Conservation (phyloP, 2,888 invertebrate species). For the Stenchaetothrips biformis region DNA sequence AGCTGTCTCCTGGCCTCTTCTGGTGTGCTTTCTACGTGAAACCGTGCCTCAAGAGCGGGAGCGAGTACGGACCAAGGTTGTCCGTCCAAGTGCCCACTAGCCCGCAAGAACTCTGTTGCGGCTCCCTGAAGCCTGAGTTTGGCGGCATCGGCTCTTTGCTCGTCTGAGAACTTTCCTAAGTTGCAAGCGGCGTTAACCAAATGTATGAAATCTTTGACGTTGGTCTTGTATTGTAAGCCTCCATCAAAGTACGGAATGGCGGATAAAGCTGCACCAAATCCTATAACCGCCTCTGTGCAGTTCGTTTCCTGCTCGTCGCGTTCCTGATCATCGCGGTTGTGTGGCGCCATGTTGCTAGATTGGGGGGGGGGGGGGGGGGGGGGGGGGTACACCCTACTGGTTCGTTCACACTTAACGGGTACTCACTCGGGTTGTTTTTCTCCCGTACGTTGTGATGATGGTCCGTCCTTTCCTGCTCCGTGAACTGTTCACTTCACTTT, state of each 20-base stretch:
- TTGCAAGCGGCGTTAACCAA: not conserved
- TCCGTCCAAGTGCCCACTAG: not conserved
- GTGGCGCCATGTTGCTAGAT: not conserved
- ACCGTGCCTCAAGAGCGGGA: not conserved
- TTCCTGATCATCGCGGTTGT: not conserved
- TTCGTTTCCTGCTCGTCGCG: not conserved
- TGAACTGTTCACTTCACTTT: not conserved
- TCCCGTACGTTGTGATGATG: not conserved
- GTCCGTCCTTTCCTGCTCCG: not conserved
- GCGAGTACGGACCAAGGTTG: not conserved
- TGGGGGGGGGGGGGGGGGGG: too few species aligned
- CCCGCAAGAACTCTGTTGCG: not conserved
- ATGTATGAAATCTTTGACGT: not conserved
- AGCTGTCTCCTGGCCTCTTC: not conserved
- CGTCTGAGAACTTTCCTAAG: not conserved
- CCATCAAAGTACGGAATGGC: not conserved
- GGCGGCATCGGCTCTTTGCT: not conserved
- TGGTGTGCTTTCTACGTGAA: not conserved
- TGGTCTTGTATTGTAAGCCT: not conserved
- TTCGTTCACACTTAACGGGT: not conserved
- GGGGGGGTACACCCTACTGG: not conserved
- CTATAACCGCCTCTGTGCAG: not conserved
- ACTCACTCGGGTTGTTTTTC: not conserved
- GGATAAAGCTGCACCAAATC: not conserved
- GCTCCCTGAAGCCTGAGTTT: not conserved